phyloP scores from a whole-genome alignment of 2,888 invertebrate species.

The Drosophila hawaiiensis region DNA sequence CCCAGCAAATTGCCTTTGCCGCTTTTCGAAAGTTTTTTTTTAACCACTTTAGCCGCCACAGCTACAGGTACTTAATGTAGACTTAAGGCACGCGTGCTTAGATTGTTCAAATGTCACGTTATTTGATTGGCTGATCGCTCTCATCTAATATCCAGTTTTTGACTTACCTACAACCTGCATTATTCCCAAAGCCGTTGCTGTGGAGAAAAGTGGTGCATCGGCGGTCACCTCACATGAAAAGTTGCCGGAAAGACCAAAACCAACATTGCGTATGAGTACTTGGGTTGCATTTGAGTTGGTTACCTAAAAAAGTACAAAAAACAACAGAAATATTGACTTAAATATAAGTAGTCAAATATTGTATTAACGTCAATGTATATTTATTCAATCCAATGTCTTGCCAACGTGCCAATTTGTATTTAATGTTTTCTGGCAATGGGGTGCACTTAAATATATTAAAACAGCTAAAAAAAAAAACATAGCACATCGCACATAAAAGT shows the following conservation, averaged over 20 bases:
- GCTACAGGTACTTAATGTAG: constrained; percentile 31
- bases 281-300: constrained; percentile 90
- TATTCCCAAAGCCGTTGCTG: constrained; percentile 88
- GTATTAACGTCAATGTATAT: background rate
- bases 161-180: constrained; percentile 92
- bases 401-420: background rate
- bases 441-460: constrained; percentile 77
- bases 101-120: constrained; percentile 29
- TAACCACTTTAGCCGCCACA: constrained; percentile 15
- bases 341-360: background rate
- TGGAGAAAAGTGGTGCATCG: constrained; percentile 90
- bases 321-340: background rate
- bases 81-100: constrained; percentile 27
- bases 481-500: constrained; percentile 25
- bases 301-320: constrained; percentile 85
- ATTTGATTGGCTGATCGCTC: constrained; percentile 40
- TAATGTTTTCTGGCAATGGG: constrained; percentile 46
- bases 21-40: constrained; percentile 36
- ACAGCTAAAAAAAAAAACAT: constrained; percentile 39
- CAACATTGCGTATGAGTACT: constrained; percentile 89
- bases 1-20: constrained; percentile 49
- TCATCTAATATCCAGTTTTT: constrained; percentile 17
- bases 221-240: constrained; percentile 93
- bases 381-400: constrained; percentile 1
- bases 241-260: constrained; percentile 90